Evolutionary conservation across 2,113 vertebrate species (phyloP).

Genomic region (Fregetta grallaria): DNA sequence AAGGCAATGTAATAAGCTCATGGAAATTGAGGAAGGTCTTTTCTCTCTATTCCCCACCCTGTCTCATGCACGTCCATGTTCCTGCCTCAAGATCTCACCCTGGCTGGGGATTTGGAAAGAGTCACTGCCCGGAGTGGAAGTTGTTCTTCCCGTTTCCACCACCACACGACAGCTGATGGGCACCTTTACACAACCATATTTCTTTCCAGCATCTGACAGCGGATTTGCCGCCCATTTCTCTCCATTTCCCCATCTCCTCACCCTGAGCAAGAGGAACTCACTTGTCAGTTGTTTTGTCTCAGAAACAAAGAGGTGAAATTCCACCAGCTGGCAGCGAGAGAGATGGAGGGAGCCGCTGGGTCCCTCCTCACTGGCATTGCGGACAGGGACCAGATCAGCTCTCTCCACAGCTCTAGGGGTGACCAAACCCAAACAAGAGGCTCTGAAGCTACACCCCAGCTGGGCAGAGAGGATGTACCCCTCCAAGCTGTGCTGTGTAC

Average conservation of each 20-base stretch:
- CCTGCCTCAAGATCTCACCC: neutral
- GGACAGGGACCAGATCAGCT: accelerated
- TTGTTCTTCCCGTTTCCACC: neutral
- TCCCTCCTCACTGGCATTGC: neutral
- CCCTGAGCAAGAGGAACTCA: neutral
- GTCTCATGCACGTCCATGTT: neutral
- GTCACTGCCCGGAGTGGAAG: neutral
- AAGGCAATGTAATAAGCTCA: neutral
- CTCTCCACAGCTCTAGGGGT: neutral
- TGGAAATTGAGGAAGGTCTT: accelerated
- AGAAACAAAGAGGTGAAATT: neutral
- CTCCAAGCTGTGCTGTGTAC: neutral
- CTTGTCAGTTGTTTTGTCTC: neutral
- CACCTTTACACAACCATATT: neutral
- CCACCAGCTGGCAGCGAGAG: neutral
- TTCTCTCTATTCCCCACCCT: neutral
- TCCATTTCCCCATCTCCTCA: neutral
- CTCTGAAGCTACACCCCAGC: neutral
- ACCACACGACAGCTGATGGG: neutral
- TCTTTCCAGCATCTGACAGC: neutral
- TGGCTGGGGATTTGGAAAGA: neutral
- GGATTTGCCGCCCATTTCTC: neutral
- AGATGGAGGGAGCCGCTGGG: neutral
- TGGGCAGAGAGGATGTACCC: neutral
- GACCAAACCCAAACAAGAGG: neutral